Evolutionary conservation across 2,797 vertebrate genomes (phyloP).

Genomic region (Lates japonicus): DNA sequence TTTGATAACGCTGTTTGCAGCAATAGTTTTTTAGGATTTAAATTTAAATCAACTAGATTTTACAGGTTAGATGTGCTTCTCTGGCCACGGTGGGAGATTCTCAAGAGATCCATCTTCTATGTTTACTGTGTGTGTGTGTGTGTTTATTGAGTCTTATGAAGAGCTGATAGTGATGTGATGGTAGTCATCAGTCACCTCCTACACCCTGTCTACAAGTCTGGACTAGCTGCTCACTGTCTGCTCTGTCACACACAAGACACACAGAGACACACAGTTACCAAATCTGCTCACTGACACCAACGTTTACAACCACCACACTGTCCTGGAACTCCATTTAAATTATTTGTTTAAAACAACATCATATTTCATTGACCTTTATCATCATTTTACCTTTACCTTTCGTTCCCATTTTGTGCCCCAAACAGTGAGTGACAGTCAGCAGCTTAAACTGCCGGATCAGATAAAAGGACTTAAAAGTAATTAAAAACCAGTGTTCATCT

Average conservation of each 20-base stretch:
- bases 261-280: constrained; percentile 28
- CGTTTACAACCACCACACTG: not conserved
- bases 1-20: not conserved
- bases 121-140: constrained; percentile 30
- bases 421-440: no score
- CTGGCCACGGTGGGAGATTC: not conserved
- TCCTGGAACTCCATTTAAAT: constrained; percentile 6
- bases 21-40: not conserved
- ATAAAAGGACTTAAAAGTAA: no score
- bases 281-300: constrained; percentile 16
- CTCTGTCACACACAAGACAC: constrained; percentile 52
- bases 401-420: no score
- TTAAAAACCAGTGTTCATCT: no score
- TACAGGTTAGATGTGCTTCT: constrained; percentile 4
- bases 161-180: constrained; percentile 77
- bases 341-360: not conserved
- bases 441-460: no score
- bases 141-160: constrained; percentile 70
- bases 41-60: not conserved
- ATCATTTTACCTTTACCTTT: no score
- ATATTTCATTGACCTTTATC: no score
- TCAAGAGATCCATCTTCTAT: constrained; percentile 23
- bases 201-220: constrained; percentile 71
- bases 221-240: constrained; percentile 54
- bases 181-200: constrained; percentile 85